Percentiles rank a stretch among this genome's conserved stretches.
Evolutionary conservation across 2,888 invertebrate species (phyloP).

Genomic region (Caenorhabditis imperialis): DNA sequence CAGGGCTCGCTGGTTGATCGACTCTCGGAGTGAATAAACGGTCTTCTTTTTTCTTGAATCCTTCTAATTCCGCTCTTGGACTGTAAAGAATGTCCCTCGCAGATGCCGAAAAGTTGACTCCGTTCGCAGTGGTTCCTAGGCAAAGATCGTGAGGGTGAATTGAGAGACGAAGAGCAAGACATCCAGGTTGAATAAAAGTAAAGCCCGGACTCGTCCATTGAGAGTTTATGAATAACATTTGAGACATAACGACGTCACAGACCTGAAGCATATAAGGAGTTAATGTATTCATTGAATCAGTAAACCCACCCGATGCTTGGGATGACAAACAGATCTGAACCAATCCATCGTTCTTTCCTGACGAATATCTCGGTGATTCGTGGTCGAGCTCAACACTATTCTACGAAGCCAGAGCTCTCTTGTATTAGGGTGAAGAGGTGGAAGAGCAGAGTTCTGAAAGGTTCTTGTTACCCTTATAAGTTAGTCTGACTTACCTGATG

Average conservation of each 20-base stretch:
- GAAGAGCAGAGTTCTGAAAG: slow-evolving; percentile 35
- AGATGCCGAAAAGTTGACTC: slow-evolving; percentile 21
- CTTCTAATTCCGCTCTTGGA: slow-evolving; percentile 1
- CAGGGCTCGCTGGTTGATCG: slow-evolving; percentile 4
- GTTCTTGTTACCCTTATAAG: neutral
- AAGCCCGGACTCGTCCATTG: slow-evolving; percentile 58
- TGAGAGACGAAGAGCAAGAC: slow-evolving; percentile 42
- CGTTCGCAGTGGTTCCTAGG: slow-evolving; percentile 17
- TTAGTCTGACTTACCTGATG: slow-evolving; percentile 11
- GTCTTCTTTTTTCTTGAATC: neutral
- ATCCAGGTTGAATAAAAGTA: slow-evolving; percentile 38
- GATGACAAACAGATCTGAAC: slow-evolving; percentile 45
- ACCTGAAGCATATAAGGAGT: slow-evolving; percentile 21
- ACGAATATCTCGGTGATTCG: slow-evolving; percentile 39
- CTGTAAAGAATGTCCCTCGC: slow-evolving; percentile 47
- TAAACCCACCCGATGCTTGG: slow-evolving; percentile 33
- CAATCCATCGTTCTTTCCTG: slow-evolving; percentile 50
- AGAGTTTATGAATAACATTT: slow-evolving; percentile 51
- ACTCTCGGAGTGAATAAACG: slow-evolving; percentile 7
- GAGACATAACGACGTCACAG: slow-evolving; percentile 33
- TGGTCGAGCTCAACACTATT: slow-evolving; percentile 40
- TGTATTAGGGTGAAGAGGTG: slow-evolving; percentile 7
- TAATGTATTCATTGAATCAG: no score
- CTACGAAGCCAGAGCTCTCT: slow-evolving; percentile 45
- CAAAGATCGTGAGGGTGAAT: slow-evolving; percentile 54